These are phyloP conservation scores for Apodemus agrarius DNA, from an alignment of 2,797 vertebrate genomes.

Conservation along the genomic window DNA sequence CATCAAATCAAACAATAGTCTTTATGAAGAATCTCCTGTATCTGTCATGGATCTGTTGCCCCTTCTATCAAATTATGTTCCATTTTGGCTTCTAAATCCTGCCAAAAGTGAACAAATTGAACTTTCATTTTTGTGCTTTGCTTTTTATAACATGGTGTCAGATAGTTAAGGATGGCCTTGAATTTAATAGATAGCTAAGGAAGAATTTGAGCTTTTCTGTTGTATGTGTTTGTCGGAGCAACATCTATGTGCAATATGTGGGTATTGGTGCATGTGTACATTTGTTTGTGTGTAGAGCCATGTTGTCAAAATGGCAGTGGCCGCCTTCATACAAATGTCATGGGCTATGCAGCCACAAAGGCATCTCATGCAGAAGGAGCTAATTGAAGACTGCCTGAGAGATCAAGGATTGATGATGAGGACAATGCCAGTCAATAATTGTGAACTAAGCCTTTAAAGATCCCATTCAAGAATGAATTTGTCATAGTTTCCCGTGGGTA, in stretches of 20 bases:
- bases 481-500: not conserved
- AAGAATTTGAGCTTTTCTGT: not conserved
- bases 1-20: not conserved
- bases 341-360: not conserved
- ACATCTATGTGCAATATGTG: not conserved
- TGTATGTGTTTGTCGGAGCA: not conserved
- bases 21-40: not conserved
- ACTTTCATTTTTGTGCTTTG: not conserved
- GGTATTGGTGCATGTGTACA: not conserved
- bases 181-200: no score
- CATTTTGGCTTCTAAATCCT: not conserved
- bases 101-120: not conserved
- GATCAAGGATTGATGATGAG: not conserved
- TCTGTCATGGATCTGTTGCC: not conserved
- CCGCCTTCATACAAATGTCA: not conserved
- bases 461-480: not conserved
- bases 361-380: not conserved
- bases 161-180: no score
- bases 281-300: not conserved
- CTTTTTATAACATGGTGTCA: not conserved
- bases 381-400: not conserved
- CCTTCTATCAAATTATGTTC: not conserved
- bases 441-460: not conserved
- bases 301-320: not conserved
- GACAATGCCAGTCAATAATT: not conserved